phyloP scores from a whole-genome alignment of 2,888 invertebrate genomes.

The Sclerodermus sp. region DNA sequence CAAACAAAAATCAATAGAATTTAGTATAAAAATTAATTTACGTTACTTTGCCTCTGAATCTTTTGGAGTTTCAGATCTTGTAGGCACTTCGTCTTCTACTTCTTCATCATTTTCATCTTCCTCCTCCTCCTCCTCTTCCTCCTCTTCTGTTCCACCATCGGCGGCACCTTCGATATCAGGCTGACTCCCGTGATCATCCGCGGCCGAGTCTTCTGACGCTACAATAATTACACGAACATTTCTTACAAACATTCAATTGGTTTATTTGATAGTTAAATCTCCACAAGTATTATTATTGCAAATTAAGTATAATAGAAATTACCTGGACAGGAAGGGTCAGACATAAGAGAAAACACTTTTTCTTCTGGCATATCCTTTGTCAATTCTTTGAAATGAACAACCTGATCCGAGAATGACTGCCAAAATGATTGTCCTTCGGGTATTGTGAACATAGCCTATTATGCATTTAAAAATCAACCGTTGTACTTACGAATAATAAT shows the following conservation, averaged over 20 bases:
- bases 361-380: constrained; percentile 66
- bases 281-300: neutral
- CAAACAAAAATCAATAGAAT: constrained; percentile 22
- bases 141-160: constrained; percentile 20
- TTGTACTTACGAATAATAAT: neutral
- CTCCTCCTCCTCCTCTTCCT: constrained; percentile 8
- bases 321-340: constrained; percentile 64
- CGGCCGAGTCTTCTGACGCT: constrained; percentile 19
- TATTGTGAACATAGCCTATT: constrained; percentile 66
- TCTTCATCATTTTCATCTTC: constrained; percentile 11
- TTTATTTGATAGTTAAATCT: neutral
- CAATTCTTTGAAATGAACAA: constrained; percentile 68
- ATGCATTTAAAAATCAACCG: neutral
- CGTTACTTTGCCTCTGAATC: constrained; percentile 42
- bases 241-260: too few relatives aligned
- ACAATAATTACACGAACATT: too few relatives aligned
- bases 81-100: constrained; percentile 31
- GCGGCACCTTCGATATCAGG: constrained; percentile 19
- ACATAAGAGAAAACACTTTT: constrained; percentile 65
- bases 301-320: constrained; percentile 5
- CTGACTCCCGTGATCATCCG: too few relatives aligned
- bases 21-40: constrained; percentile 26
- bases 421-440: constrained; percentile 70
- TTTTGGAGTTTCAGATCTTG: constrained; percentile 32
- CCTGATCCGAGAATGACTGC: constrained; percentile 71